Evolutionary conservation across 2,888 invertebrate species (phyloP).

Genomic region (Peribatodes rhomboidaria): DNA sequence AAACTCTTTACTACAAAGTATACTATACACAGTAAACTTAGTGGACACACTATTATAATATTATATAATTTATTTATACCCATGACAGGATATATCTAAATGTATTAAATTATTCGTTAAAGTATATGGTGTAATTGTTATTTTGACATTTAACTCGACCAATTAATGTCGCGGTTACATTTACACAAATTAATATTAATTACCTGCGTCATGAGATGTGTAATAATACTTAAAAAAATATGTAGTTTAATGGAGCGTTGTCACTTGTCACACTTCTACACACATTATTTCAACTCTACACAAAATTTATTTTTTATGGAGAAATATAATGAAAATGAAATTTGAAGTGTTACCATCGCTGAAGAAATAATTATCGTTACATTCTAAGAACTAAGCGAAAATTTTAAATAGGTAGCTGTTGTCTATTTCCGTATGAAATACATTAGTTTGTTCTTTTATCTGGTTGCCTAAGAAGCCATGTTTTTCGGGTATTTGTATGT

Average conservation of each 20-base stretch:
- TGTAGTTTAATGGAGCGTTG: background rate
- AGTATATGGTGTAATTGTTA: slow-evolving; percentile 15
- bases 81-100: slow-evolving; percentile 57
- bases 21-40: slow-evolving; percentile 94
- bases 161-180: slow-evolving; percentile 4
- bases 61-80: slow-evolving; percentile 46
- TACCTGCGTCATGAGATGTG: slow-evolving; percentile 5
- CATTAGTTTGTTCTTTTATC: too few relatives aligned
- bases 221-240: slow-evolving; percentile 11
- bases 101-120: slow-evolving; percentile 20
- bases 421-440: too few relatives aligned
- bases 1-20: slow-evolving; percentile 99
- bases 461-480: too few relatives aligned
- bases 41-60: slow-evolving; percentile 42
- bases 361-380: too few relatives aligned
- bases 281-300: slow-evolving; percentile 15
- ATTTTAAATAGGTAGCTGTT: background rate
- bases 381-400: background rate
- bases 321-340: background rate
- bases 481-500: too few relatives aligned
- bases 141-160: slow-evolving; percentile 4
- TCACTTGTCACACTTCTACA: background rate
- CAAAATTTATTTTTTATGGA: background rate
- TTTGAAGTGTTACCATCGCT: background rate
- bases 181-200: slow-evolving; percentile 11